phyloP scores from a whole-genome alignment of 2,888 invertebrate genomes.

The Pseudococcus viburni region DNA sequence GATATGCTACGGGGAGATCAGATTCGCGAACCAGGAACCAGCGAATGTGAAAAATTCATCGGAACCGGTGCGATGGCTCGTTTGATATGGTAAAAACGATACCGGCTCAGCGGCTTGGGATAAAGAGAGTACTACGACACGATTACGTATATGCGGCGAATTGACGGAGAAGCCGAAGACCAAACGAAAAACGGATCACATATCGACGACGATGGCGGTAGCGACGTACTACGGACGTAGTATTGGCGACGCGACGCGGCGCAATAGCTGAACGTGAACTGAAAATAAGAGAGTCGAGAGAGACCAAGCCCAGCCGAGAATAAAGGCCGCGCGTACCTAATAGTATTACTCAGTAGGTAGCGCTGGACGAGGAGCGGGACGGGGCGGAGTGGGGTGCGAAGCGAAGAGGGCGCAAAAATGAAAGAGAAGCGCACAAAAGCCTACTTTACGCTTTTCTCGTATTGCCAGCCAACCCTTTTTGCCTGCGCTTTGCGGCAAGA shows the following conservation, averaged over 20 bases:
- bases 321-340: slow-evolving; percentile 57
- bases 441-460: slow-evolving; percentile 64
- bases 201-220: background rate
- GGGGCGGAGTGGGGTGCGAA: background rate
- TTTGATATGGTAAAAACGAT: no score
- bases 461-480: slow-evolving; percentile 49
- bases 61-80: background rate
- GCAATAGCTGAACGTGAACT: slow-evolving; percentile 15
- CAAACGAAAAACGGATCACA: background rate
- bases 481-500: slow-evolving; percentile 55
- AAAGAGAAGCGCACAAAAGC: slow-evolving; percentile 65
- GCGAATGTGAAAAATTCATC: background rate
- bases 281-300: slow-evolving; percentile 9
- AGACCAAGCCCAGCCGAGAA: slow-evolving; percentile 64
- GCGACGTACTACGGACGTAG: background rate
- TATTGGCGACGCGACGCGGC: background rate
- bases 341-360: slow-evolving; percentile 48
- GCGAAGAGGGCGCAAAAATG: slow-evolving; percentile 61
- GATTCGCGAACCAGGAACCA: background rate
- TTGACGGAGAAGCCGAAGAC: background rate
- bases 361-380: background rate
- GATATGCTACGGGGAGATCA: background rate
- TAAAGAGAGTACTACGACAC: no score
- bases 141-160: background rate
- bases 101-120: no score